These are phyloP conservation scores for Tapera naevia DNA, from an alignment of 2,797 vertebrate genomes.

Conservation along the genomic window DNA sequence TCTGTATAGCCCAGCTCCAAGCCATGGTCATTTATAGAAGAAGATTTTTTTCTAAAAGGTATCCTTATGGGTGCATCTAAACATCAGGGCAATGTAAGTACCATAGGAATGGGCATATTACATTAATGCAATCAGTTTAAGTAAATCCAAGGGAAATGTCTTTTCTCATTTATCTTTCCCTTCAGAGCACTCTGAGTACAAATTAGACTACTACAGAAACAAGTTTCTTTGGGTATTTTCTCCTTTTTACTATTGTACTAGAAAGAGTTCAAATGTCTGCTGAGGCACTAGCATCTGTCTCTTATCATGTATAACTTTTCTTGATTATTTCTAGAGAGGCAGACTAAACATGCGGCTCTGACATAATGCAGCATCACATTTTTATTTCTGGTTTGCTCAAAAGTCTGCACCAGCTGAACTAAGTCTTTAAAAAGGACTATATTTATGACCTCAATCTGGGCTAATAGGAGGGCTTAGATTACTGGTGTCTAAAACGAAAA, in stretches of 20 bases:
- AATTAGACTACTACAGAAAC: not conserved
- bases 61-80: not conserved
- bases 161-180: not conserved
- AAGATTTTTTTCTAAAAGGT: not conserved
- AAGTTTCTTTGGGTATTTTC: not conserved
- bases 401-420: slow-evolving; percentile 54
- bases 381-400: slow-evolving; percentile 77
- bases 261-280: slow-evolving; percentile 65
- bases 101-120: not conserved
- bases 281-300: slow-evolving; percentile 75
- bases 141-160: not conserved
- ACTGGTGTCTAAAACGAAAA: not conserved
- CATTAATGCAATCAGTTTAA: not conserved
- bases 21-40: fast-evolving
- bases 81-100: not conserved
- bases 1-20: not conserved
- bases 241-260: slow-evolving; percentile 44
- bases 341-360: slow-evolving; percentile 80
- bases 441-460: slow-evolving; percentile 40
- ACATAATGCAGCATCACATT: slow-evolving; percentile 77
- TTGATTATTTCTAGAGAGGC: slow-evolving; percentile 77
- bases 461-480: slow-evolving; percentile 15
- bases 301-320: slow-evolving; percentile 79
- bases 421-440: slow-evolving; percentile 47
- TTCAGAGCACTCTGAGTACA: not conserved